These are phyloP conservation scores for Onychomys arenicola DNA, from an alignment of 2,797 vertebrate species.

Conservation along the genomic window DNA sequence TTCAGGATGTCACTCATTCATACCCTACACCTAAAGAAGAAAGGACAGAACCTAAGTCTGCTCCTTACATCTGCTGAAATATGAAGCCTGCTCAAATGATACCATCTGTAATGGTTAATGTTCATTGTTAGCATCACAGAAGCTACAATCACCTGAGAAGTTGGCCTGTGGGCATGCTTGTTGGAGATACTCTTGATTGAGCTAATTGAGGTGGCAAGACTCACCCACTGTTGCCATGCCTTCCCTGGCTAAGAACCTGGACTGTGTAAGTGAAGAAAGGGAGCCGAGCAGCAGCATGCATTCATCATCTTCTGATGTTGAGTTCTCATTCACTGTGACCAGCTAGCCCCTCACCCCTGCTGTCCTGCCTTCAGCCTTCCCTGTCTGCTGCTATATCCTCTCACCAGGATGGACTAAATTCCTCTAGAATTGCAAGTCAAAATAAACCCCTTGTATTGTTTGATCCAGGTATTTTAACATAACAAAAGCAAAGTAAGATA, in stretches of 20 bases:
- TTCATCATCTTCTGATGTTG: not conserved
- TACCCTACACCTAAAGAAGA: not conserved
- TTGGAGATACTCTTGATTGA: not conserved
- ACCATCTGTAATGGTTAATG: not conserved
- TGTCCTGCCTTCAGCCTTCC: not conserved
- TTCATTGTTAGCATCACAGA: not conserved
- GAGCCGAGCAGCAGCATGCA: not conserved
- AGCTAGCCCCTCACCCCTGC: not conserved
- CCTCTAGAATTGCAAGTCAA: not conserved
- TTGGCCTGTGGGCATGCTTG: not conserved
- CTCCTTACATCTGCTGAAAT: not conserved
- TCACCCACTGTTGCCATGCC: not conserved
- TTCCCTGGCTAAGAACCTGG: not conserved
- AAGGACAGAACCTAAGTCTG: not conserved
- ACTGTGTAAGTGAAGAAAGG: not conserved
- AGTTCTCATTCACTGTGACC: not conserved
- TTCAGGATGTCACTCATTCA: not conserved
- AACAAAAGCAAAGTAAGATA: not conserved
- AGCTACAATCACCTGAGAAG: not conserved
- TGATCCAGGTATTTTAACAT: not conserved
- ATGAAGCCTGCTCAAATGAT: rapidly evolving
- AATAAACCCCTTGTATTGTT: not conserved
- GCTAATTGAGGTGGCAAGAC: not conserved
- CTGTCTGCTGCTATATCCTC: not conserved
- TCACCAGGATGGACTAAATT: not conserved